Evolutionary conservation across 2,797 vertebrate species (phyloP), one percentile per base, ranked within the genome.

Genomic region (Novumbra hubbsi): DNA sequence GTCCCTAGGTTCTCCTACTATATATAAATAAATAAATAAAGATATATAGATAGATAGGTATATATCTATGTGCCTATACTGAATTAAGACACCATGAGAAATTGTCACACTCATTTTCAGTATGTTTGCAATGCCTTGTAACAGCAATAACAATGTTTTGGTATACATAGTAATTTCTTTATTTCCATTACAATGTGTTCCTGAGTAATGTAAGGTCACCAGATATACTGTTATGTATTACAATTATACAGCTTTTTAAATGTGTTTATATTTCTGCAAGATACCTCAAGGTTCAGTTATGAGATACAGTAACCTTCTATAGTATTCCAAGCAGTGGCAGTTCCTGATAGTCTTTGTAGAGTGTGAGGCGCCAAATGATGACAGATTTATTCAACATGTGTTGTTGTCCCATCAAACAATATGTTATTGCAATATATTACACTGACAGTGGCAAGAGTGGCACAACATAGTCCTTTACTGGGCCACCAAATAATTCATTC

Each of bases 251-350:
- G 17, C 19, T 19, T 52, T 68, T 21, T 0, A 0, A 38, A 60
- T 71, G 50, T 72, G 66, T 76, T 64, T 68, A 12, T 64, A 73
- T 68, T 70, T 68, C 34, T 45, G 38, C 3, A 57, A 75, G 72
- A 74, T 67, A 32, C 28, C 79, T 63, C n/a, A 74, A 76, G 76
- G 87, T 88, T 78, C 62, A 38, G 75, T 69, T 16, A 73, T 71
- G 72, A 74, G 77, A 82, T 5, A 38, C 34, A 38, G 34, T 86
- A 82, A 2, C 1, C 52, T 9, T 2, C 86, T 80, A 49, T 76
- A 78, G 68, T 76, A 71, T 82, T 81, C 70, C 72, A 84, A 84
- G 82, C 34, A 38, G 34, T 38, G 32, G 32, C 32, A 32, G 32
- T 32, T 32, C 32, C 32, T 32, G 32, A 32, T 32, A 32, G 32